Percentiles rank a stretch among this genome's conserved stretches.
phyloP scores from a whole-genome alignment of 2,797 vertebrate species.

The Acestrorhynchus altus region DNA sequence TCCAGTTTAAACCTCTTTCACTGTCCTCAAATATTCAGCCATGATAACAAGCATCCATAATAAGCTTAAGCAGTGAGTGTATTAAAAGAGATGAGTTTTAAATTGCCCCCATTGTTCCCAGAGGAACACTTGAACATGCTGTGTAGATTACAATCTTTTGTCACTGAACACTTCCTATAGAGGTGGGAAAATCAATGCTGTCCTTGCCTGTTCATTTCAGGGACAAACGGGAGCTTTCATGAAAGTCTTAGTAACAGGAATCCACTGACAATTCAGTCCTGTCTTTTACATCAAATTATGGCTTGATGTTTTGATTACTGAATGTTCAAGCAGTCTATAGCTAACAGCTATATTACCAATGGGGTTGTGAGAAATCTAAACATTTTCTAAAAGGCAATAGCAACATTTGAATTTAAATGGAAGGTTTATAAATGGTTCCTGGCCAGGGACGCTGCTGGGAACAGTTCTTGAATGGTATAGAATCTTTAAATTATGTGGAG shows the following conservation, averaged over 20 bases:
- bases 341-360: too few species aligned
- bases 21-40: neutral
- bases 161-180: neutral
- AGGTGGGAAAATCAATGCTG: neutral
- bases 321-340: neutral
- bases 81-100: constrained; percentile 5
- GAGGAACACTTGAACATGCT: neutral
- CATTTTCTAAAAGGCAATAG: too few species aligned
- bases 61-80: neutral
- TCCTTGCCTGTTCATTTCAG: constrained; percentile 5
- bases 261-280: neutral
- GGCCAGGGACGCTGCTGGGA: too few species aligned
- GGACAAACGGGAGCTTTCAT: neutral
- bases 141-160: neutral
- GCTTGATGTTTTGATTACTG: neutral
- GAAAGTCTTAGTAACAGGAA: neutral
- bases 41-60: constrained; percentile 13
- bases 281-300: neutral
- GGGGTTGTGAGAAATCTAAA: too few species aligned
- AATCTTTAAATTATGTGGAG: too few species aligned
- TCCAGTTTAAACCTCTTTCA: neutral
- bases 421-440: too few species aligned
- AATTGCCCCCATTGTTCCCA: neutral
- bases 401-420: too few species aligned
- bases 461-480: too few species aligned